Conservation (phyloP, 2,888 invertebrate genomes). For the Tipula confusa region DNA sequence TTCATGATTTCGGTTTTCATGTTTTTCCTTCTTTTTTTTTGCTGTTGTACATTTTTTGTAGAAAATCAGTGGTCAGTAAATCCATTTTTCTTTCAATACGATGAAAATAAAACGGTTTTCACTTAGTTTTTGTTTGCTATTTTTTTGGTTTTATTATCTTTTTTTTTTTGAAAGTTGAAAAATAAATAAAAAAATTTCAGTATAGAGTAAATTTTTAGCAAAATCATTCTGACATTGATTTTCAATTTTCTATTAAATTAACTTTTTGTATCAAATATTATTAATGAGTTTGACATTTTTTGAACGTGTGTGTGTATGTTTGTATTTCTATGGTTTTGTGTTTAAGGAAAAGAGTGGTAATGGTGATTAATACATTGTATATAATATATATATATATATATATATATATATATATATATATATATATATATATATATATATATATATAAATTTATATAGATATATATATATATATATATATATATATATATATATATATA, state of each 20-base stretch:
- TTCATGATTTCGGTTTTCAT: slow-evolving; percentile 3
- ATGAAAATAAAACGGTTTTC: background rate
- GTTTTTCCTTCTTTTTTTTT: background rate
- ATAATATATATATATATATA: too few relatives aligned
- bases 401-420: too few relatives aligned
- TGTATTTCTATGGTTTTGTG: background rate
- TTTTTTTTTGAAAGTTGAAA: background rate
- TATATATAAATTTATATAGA: too few relatives aligned
- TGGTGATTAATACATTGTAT: background rate
- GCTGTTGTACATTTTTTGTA: background rate
- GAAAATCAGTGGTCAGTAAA: slow-evolving; percentile 25
- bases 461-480: too few relatives aligned
- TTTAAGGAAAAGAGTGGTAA: background rate
- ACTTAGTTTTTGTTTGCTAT: background rate
- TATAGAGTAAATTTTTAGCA: background rate
- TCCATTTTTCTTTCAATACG: slow-evolving; percentile 14
- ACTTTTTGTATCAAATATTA: slow-evolving; percentile 16
- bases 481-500: too few relatives aligned
- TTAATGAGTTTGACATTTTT: slow-evolving; percentile 20
- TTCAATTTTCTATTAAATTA: slow-evolving; percentile 25
- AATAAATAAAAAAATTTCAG: slow-evolving; percentile 3
- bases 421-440: too few relatives aligned
- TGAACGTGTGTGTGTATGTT: background rate
- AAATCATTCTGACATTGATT: slow-evolving; percentile 16
- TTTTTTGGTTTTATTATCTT: background rate